Percentiles rank a stretch among this genome's conserved stretches.
Evolutionary conservation across 2,888 invertebrate species (phyloP).

Genomic region (Volucella inflata): DNA sequence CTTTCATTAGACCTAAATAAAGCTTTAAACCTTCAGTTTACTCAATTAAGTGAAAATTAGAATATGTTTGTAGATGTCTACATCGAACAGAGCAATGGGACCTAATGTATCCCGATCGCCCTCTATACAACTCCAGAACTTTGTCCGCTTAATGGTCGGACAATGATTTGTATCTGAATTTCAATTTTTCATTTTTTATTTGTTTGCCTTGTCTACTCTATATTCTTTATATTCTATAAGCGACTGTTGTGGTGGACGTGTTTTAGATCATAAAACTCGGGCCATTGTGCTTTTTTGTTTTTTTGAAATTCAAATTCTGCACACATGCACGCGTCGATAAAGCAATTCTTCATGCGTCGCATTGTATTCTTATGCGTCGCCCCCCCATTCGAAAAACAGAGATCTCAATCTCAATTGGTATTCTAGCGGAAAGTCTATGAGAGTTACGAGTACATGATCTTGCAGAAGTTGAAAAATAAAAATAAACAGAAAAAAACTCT

Average conservation of each 20-base stretch:
- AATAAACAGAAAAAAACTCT: background rate
- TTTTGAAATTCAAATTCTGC: slow-evolving; percentile 64
- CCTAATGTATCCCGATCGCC: background rate
- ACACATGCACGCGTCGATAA: slow-evolving; percentile 66
- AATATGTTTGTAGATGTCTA: slow-evolving; percentile 47
- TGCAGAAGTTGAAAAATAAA: slow-evolving; percentile 42
- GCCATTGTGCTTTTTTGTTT: slow-evolving; percentile 11
- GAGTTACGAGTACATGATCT: slow-evolving; percentile 30
- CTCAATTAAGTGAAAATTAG: slow-evolving; percentile 72
- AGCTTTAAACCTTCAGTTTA: slow-evolving; percentile 38
- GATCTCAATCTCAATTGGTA: slow-evolving; percentile 66
- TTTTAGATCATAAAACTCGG: slow-evolving; percentile 69
- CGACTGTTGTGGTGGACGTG: slow-evolving; percentile 47
- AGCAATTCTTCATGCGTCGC: slow-evolving; percentile 25
- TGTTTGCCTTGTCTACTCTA: slow-evolving; percentile 26
- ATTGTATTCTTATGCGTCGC: background rate
- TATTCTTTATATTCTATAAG: slow-evolving; percentile 16
- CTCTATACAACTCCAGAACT: slow-evolving; percentile 8
- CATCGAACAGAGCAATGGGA: slow-evolving; percentile 10
- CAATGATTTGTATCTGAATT: slow-evolving; percentile 66
- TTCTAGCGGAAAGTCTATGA: slow-evolving; percentile 66
- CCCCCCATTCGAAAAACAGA: slow-evolving; percentile 12
- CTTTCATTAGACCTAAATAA: slow-evolving; percentile 68
- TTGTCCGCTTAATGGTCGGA: slow-evolving; percentile 58
- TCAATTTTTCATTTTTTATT: slow-evolving; percentile 61